A percentile compares a stretch with the other conserved stretches of the same genome.
phyloP scores from a whole-genome alignment of 2,888 invertebrate genomes.

The Trimorus sp. region DNA sequence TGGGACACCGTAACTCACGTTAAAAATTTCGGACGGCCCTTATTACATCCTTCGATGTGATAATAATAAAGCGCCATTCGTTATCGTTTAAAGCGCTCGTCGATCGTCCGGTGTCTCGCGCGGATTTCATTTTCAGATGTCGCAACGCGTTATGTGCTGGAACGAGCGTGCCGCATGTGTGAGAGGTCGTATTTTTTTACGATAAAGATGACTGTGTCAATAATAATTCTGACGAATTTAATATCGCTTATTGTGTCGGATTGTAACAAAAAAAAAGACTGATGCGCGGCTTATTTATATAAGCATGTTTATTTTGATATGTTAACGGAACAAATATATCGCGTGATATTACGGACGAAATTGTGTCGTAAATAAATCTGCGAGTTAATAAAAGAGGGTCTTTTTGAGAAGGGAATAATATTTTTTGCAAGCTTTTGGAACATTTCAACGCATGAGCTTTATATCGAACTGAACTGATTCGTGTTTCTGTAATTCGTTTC shows the following conservation, averaged over 20 bases:
- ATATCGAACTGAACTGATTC: conserved; percentile 21
- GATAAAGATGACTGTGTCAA: conserved; percentile 23
- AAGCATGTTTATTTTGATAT: conserved; percentile 2
- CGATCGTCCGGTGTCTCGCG: conserved; percentile 2
- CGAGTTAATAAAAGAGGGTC: conserved; percentile 46
- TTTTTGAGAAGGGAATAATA: conserved; percentile 30
- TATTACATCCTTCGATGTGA: conserved; percentile 48
- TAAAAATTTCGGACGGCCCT: conserved; percentile 44
- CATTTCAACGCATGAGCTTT: conserved; percentile 12
- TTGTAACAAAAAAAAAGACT: conserved; percentile 27
- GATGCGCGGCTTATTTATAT: conserved; percentile 9
- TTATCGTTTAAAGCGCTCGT: conserved; percentile 46
- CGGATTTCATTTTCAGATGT: conserved; percentile 28
- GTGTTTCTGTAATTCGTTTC: not conserved
- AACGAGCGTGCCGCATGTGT: too few species aligned
- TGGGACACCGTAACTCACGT: conserved; percentile 47
- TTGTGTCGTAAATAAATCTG: conserved; percentile 45
- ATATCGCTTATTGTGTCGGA: conserved; percentile 32
- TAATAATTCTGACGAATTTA: conserved; percentile 46
- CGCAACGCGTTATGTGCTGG: conserved; percentile 4
- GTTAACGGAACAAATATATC: conserved; percentile 25
- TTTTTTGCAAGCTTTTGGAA: conserved; percentile 26
- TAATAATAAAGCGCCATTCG: conserved; percentile 45
- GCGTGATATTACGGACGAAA: conserved; percentile 35
- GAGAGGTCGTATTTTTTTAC: not conserved